These are phyloP conservation scores for Mesocentrotus franciscanus DNA, from an alignment of 53 echinoderm and acorn worm genomes.

Conservation along the genomic window DNA sequence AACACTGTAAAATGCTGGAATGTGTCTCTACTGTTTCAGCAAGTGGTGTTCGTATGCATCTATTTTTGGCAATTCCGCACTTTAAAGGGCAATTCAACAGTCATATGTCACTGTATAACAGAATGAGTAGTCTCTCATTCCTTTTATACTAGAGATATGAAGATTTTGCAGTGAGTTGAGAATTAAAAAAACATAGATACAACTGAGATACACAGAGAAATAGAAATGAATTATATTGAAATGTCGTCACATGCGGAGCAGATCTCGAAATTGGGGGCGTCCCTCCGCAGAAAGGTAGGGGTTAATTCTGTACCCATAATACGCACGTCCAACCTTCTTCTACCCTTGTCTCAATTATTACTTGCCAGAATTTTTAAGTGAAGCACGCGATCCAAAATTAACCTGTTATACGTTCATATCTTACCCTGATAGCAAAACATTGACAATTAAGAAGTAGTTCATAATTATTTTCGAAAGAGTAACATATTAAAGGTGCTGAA, in stretches of 20 bases:
- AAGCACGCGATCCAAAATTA: too few relatives aligned
- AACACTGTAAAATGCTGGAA: background rate
- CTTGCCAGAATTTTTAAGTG: too few relatives aligned
- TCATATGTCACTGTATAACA: too few relatives aligned
- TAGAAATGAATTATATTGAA: background rate
- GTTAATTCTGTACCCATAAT: background rate
- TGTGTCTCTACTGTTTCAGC: background rate
- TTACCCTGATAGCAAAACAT: background rate
- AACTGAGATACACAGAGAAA: background rate
- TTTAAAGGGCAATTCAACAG: too few relatives aligned
- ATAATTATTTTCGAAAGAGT: background rate
- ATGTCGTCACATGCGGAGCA: background rate
- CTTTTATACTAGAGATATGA: background rate
- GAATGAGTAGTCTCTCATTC: too few relatives aligned
- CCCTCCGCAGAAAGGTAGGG: too few relatives aligned
- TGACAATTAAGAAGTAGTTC: background rate
- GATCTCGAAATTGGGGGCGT: background rate
- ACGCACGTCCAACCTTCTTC: background rate
- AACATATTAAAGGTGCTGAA: too few relatives aligned
- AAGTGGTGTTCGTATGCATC: too few relatives aligned
- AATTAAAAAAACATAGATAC: too few relatives aligned
- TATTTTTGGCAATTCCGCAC: too few relatives aligned
- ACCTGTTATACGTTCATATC: background rate
- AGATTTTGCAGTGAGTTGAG: too few relatives aligned
- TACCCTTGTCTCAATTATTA: too few relatives aligned